Conservation (phyloP, 2,113 vertebrate genomes). For the Nestor notabilis region DNA sequence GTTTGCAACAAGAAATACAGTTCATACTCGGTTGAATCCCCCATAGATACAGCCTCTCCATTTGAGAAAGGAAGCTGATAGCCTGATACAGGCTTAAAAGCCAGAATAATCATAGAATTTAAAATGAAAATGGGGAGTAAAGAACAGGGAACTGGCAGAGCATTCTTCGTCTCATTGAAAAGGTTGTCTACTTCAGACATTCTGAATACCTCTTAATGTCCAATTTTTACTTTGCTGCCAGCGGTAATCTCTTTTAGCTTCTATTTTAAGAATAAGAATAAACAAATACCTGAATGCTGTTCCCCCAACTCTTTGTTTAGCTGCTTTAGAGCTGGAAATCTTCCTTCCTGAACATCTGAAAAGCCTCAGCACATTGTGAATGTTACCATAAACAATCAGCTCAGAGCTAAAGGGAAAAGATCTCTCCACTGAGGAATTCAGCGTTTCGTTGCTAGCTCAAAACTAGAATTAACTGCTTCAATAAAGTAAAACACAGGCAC, state of each 20-base stretch:
- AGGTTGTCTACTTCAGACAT: background rate
- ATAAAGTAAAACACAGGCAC: background rate
- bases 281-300: background rate
- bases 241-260: background rate
- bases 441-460: background rate
- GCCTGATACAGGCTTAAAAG: background rate
- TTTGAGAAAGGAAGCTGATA: background rate
- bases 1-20: background rate
- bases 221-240: background rate
- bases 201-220: background rate
- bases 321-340: background rate
- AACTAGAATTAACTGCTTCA: background rate
- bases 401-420: background rate
- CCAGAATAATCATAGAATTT: background rate
- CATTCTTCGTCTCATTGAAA: background rate
- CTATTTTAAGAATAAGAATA: background rate
- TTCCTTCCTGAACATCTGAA: background rate
- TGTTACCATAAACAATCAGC: background rate
- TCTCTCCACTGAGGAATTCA: background rate
- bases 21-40: background rate
- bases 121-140: background rate
- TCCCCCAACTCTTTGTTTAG: background rate
- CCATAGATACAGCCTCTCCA: background rate
- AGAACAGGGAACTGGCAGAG: background rate
- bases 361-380: background rate